Evolutionary conservation across 2,113 vertebrate species (phyloP), one percentile per base, ranked within the genome.

Genomic region (Paraplagusia blochii): DNA sequence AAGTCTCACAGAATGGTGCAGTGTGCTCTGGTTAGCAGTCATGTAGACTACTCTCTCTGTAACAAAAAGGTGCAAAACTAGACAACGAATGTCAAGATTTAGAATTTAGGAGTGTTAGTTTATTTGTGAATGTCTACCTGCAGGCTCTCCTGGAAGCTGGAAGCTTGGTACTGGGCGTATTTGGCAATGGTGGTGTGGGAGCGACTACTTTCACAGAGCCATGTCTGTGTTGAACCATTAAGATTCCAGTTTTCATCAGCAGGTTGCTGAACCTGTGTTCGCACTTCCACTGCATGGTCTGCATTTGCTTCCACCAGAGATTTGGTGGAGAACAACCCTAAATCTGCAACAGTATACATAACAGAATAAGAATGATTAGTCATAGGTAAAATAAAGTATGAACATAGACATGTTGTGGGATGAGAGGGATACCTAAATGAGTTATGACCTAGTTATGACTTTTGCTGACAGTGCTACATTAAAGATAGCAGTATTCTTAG

Each of bases 161-260:
- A 95, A 0, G 95, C 94, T 76, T 95, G 94, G 82, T 95, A 95
- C 87, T 95, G 94, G 1, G 94, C 95, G 0, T 95, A 95, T 83
- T 95, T 95, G 79, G 93, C 93, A 4, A 96, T 95, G 80, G 93
- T 96, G 82, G 95, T 95, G 77, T 96, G 93, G 2, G 95, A 94
- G 16, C 94, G 92, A 77, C 94, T 95, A 83, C 95, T 96, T 72
- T 94, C 94, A 0, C 95, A 96, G 8, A 93, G 95, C 95, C 95
- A 96, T 1, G 93, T 90, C 80, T 96, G 94, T 0, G 79, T 59
- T 0, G 90, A 92, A 14, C 93, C 91, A 0, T 81, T 89, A 33
- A 87, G 36, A 56, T 95, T 92, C 94, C 94, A 95, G 88, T 96
- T 96, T 82, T 95, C 92, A 11, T 95, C 94, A 0, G 94, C 94